A percentile compares a stretch with the other conserved stretches of the same genome.
phyloP scores from a whole-genome alignment of 2,888 invertebrate genomes.

The Hoplodrina ambigua region DNA sequence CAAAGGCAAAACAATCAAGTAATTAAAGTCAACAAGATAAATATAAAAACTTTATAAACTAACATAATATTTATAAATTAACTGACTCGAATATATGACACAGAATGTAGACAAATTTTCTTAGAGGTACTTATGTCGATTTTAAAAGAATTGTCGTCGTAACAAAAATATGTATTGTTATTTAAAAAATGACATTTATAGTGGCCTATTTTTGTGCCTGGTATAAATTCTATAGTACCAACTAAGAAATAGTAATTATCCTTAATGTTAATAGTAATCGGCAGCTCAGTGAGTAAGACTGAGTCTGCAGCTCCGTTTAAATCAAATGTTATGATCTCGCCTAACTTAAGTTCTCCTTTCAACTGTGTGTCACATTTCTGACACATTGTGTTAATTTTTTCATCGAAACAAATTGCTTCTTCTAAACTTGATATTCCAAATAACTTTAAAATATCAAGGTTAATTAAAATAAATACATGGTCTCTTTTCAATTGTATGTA shows the following conservation, averaged over 20 bases:
- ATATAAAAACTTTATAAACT: slow-evolving; percentile 2
- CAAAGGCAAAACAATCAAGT: slow-evolving; percentile 3
- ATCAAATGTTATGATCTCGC: slow-evolving; percentile 15
- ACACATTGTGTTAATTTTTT: slow-evolving; percentile 9
- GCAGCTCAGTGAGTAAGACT: slow-evolving; percentile 10
- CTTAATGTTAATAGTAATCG: slow-evolving; percentile 12
- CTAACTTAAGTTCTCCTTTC: slow-evolving; percentile 10
- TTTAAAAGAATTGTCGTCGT: slow-evolving; percentile 2
- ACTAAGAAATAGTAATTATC: slow-evolving; percentile 2
- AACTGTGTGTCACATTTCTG: slow-evolving; percentile 12
- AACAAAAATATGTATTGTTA: slow-evolving; percentile 1
- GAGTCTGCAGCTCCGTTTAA: slow-evolving; percentile 16
- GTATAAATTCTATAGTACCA: slow-evolving; percentile 14
- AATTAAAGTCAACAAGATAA: slow-evolving; percentile 2
- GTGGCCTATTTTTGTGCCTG: slow-evolving; percentile 3
- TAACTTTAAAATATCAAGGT: slow-evolving; percentile 8
- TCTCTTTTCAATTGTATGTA: slow-evolving; percentile 7
- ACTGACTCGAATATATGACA: slow-evolving; percentile 2
- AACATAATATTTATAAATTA: slow-evolving; percentile 2
- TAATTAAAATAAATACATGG: slow-evolving; percentile 8
- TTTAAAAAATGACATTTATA: not conserved
- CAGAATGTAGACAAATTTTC: slow-evolving; percentile 2
- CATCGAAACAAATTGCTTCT: slow-evolving; percentile 8
- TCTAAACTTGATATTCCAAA: slow-evolving; percentile 8
- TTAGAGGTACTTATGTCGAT: slow-evolving; percentile 2